Conservation (phyloP, 2,797 vertebrate genomes). For the Spizella passerina region DNA sequence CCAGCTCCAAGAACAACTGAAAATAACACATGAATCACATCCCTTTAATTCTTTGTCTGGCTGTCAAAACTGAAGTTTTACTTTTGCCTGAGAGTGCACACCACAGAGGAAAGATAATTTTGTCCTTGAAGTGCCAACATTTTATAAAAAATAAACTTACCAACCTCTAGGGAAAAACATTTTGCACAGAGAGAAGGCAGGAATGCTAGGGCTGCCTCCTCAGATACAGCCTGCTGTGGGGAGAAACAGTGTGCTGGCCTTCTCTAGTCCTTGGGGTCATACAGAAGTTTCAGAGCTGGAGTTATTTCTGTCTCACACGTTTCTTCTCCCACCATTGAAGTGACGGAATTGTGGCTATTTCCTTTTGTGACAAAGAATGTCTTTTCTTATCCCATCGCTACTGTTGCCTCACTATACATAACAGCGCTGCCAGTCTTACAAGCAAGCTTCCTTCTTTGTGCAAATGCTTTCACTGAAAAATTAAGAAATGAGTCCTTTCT, state of each 20-base stretch:
- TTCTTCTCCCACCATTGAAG: not conserved
- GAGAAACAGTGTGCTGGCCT: not conserved
- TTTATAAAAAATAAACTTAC: not conserved
- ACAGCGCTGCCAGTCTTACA: rapidly evolving
- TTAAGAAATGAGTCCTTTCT: not conserved
- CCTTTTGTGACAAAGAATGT: not conserved
- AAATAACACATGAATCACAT: not conserved
- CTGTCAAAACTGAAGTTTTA: not conserved
- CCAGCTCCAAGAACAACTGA: not conserved
- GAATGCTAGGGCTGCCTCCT: not conserved
- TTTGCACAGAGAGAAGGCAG: not conserved
- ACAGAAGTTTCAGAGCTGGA: not conserved
- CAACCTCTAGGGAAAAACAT: not conserved
- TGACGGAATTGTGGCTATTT: not conserved
- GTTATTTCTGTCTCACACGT: not conserved
- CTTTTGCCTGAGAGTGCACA: not conserved
- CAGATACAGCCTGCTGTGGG: not conserved
- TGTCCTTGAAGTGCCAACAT: not conserved
- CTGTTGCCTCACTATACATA: not conserved
- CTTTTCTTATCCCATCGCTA: not conserved
- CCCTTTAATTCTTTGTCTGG: not conserved
- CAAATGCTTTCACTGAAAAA: not conserved
- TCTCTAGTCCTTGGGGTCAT: not conserved
- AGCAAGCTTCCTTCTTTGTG: not conserved
- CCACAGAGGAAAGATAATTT: not conserved